A percentile compares a stretch with the other conserved stretches of the same genome.
Conservation (phyloP, 2,797 vertebrate species). For the Ctenopoma multispine region DNA sequence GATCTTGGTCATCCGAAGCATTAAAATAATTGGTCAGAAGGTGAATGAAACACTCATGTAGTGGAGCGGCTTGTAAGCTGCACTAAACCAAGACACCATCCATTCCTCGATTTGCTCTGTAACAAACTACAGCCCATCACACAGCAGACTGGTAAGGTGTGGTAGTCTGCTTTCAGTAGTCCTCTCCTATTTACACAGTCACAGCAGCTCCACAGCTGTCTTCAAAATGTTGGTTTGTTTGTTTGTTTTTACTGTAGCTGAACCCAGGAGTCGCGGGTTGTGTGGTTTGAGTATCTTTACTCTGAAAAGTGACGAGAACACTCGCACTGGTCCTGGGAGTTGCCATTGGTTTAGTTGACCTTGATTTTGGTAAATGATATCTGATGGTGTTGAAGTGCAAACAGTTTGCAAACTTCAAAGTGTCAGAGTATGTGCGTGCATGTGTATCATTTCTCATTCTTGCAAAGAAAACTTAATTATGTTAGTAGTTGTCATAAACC, state of each 20-base stretch:
- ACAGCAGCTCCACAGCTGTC: conserved; percentile 41
- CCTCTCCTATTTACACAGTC: conserved; percentile 34
- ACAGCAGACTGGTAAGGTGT: conserved; percentile 33
- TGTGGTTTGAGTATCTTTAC: conserved; percentile 37
- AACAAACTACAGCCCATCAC: conserved; percentile 16
- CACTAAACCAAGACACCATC: conserved; percentile 46
- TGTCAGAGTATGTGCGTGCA: conserved; percentile 60
- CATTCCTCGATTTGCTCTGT: conserved; percentile 54
- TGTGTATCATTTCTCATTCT: conserved; percentile 64
- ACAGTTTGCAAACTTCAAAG: conserved; percentile 46
- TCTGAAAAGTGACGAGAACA: conserved; percentile 44
- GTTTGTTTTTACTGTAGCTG: conserved; percentile 45
- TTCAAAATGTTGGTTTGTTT: conserved; percentile 31
- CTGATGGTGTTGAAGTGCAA: conserved; percentile 52
- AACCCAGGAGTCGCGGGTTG: conserved; percentile 39
- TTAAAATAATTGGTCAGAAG: conserved; percentile 25
- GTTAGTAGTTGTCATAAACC: conserved; percentile 68
- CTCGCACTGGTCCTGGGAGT: conserved; percentile 42
- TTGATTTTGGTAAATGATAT: conserved; percentile 51
- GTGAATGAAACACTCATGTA: conserved; percentile 19
- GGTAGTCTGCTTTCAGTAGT: conserved; percentile 35
- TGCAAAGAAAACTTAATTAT: conserved; percentile 65
- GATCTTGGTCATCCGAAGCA: conserved; percentile 30
- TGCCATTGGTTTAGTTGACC: conserved; percentile 28
- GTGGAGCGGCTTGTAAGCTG: conserved; percentile 36